These are phyloP conservation scores for Triops longicaudatus DNA, from an alignment of 1,140 invertebrate species.

Conservation along the genomic window DNA sequence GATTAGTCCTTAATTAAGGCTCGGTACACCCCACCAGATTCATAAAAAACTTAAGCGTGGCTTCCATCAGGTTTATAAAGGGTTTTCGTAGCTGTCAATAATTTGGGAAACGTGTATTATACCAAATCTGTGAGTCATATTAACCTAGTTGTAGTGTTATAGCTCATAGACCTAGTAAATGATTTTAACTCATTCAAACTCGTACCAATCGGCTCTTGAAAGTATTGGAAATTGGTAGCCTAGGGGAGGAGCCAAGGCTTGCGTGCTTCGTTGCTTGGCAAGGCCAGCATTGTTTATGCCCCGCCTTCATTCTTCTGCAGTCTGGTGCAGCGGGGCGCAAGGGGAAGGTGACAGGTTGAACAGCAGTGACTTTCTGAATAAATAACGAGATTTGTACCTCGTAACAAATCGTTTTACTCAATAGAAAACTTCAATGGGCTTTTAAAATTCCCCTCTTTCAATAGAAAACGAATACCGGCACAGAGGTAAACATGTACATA, in stretches of 20 bases:
- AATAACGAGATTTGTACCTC: not conserved
- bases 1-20: no score
- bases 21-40: no score
- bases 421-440: not conserved
- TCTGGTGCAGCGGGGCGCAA: constrained; percentile 13
- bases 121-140: no score
- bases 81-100: no score
- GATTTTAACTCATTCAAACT: no score
- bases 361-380: not conserved
- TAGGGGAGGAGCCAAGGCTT: not conserved
- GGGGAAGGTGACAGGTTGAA: constrained; percentile 8
- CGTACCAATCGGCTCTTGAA: no score
- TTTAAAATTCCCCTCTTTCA: not conserved
- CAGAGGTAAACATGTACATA: not conserved
- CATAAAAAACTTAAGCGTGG: no score
- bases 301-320: constrained; percentile 9
- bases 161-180: no score
- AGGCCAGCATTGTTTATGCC: not conserved
- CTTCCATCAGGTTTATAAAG: no score
- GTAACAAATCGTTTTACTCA: not conserved
- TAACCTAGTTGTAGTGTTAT: no score
- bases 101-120: no score
- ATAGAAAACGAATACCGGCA: not conserved
- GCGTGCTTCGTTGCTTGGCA: constrained; percentile 4
- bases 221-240: not conserved